These are phyloP conservation scores for Cyanoliseus patagonus DNA, from an alignment of 2,113 vertebrate genomes.

Conservation along the genomic window DNA sequence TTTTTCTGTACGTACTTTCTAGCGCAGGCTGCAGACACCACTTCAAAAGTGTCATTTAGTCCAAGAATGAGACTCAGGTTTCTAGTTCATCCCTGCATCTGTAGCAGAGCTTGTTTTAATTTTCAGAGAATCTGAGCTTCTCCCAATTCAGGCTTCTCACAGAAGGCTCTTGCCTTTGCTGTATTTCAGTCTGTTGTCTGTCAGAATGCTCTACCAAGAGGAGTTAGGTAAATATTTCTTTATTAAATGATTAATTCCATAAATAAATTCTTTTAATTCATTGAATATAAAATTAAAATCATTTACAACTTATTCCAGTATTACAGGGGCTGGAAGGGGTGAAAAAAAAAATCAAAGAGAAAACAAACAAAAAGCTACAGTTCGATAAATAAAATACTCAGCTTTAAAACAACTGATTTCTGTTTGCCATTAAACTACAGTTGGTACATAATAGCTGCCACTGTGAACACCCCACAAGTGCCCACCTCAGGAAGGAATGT, in stretches of 20 bases:
- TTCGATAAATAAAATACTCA: constrained; percentile 99
- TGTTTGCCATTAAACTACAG: constrained; percentile 84
- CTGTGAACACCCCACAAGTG: constrained; percentile 82
- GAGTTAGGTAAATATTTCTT: constrained; percentile 85
- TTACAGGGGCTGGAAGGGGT: constrained; percentile 83
- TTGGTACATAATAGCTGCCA: constrained; percentile 91
- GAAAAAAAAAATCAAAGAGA: constrained; percentile 55
- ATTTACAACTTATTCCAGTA: constrained; percentile 99
- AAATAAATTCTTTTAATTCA: constrained; percentile 98
- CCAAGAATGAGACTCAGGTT: neutral
- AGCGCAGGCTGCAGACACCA: neutral
- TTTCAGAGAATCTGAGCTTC: neutral
- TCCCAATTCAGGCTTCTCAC: neutral
- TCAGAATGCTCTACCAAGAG: neutral
- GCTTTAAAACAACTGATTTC: constrained; percentile 89
- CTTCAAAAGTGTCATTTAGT: neutral
- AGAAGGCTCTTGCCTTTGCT: neutral
- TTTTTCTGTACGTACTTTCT: neutral
- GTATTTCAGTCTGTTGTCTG: neutral
- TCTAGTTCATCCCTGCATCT: neutral
- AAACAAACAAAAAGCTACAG: constrained; percentile 85
- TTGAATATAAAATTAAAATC: constrained; percentile 99
- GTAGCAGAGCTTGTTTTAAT: neutral
- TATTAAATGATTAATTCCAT: constrained; percentile 92
- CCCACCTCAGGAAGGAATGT: constrained; percentile 85